Evolutionary conservation across 2,113 vertebrate species (phyloP).

Genomic region (Smithornis capensis): DNA sequence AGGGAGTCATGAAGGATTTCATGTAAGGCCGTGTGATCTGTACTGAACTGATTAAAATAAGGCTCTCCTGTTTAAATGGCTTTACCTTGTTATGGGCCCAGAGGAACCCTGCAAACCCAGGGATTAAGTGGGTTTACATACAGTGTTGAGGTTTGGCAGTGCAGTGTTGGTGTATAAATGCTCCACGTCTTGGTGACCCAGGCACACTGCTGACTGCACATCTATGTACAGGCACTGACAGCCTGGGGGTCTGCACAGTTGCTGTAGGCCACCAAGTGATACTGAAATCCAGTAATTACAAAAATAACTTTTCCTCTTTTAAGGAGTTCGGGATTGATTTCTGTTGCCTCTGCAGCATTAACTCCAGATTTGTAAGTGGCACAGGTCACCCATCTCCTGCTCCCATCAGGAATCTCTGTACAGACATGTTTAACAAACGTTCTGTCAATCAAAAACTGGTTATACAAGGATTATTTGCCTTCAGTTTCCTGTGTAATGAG

Average conservation of each 20-base stretch:
- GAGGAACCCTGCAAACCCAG: not conserved
- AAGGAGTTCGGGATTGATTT: not conserved
- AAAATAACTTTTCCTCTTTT: not conserved
- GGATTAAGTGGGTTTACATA: not conserved
- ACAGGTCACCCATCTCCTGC: not conserved
- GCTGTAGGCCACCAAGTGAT: not conserved
- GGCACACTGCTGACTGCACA: fast-evolving
- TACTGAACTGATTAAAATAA: not conserved
- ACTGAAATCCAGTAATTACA: not conserved
- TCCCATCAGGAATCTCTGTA: not conserved
- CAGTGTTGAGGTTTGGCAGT: not conserved
- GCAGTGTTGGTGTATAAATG: fast-evolving
- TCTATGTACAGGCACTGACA: fast-evolving
- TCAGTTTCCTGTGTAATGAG: constrained; percentile 57
- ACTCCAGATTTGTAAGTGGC: not conserved
- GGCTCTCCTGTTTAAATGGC: not conserved
- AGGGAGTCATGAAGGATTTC: not conserved
- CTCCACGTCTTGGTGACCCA: fast-evolving
- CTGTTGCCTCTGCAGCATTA: not conserved
- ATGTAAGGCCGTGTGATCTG: not conserved
- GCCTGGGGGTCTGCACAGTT: not conserved
- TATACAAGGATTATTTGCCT: constrained; percentile 58
- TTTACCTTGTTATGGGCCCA: not conserved
- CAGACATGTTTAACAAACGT: constrained; percentile 33
- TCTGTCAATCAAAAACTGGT: constrained; percentile 51